Percentiles rank a stretch among this genome's conserved stretches.
These are phyloP conservation scores for Allacma fusca DNA, from an alignment of 2,888 invertebrate species.

Conservation along the genomic window DNA sequence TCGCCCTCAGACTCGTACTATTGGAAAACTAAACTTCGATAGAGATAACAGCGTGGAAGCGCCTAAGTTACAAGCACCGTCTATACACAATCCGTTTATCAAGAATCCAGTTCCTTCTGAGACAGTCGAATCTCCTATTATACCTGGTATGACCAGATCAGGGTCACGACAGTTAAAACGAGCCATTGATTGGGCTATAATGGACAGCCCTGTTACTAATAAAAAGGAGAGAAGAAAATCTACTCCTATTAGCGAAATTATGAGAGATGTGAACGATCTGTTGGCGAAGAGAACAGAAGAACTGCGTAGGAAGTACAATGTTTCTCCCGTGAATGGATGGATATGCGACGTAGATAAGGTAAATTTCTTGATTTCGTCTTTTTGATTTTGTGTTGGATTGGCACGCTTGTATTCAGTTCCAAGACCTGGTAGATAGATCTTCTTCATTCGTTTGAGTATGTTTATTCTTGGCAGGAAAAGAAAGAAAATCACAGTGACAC, in stretches of 20 bases:
- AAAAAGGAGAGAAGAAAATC: constrained; percentile 3
- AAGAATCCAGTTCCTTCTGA: not conserved
- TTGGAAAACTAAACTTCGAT: constrained; percentile 18
- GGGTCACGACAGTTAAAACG: constrained; percentile 41
- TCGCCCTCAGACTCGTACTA: not conserved
- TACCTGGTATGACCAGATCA: constrained; percentile 31
- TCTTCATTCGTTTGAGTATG: too few species aligned
- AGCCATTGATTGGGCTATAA: constrained; percentile 24
- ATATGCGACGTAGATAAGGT: not conserved
- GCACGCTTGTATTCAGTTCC: too few species aligned
- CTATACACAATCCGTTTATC: not conserved
- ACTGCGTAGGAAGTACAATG: not conserved
- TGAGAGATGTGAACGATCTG: not conserved
- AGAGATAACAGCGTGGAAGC: not conserved
- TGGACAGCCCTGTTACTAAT: constrained; percentile 21
- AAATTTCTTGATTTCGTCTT: not conserved
- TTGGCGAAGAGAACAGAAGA: not conserved
- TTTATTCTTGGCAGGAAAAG: too few species aligned
- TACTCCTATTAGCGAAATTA: constrained; percentile 27
- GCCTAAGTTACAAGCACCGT: not conserved
- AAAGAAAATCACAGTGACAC: too few species aligned
- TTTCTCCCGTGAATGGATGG: not conserved
- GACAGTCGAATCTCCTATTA: constrained; percentile 36
- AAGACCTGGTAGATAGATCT: too few species aligned
- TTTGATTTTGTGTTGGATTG: too few species aligned